A percentile compares a stretch with the other conserved stretches of the same genome.
Conservation (phyloP, 2,797 vertebrate genomes). For the Tokudaia muenninki region DNA sequence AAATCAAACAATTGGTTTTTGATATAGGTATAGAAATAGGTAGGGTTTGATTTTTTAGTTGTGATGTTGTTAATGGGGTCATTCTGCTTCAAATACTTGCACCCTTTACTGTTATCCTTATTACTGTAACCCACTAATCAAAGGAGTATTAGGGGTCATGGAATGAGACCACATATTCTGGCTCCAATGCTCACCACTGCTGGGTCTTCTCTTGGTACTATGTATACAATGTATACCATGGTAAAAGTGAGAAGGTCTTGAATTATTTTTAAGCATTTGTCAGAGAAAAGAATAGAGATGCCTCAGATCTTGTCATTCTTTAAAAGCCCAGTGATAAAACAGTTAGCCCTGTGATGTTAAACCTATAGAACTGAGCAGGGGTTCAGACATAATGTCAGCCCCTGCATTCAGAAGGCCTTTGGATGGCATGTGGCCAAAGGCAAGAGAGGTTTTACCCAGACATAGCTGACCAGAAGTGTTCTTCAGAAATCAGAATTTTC, state of each 20-base stretch:
- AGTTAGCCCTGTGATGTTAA: background rate
- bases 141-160: background rate
- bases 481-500: background rate
- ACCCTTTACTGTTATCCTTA: background rate
- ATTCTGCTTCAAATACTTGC: background rate
- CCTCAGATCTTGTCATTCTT: constrained; percentile 30
- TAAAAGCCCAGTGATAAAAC: constrained; percentile 2
- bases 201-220: background rate
- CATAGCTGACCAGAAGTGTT: background rate
- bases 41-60: background rate
- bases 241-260: constrained; percentile 38
- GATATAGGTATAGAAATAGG: background rate
- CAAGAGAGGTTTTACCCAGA: background rate
- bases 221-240: background rate
- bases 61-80: background rate
- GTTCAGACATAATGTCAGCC: background rate
- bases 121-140: background rate
- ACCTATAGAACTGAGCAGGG: constrained; percentile 14
- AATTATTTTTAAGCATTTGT: constrained; percentile 13
- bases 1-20: background rate
- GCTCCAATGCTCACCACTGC: background rate
- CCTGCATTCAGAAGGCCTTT: background rate
- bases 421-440: background rate
- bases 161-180: background rate
- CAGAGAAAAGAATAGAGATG: constrained; percentile 42